A percentile compares a stretch with the other conserved stretches of the same genome.
Conservation (phyloP, 1,140 invertebrate species). For the Euwallacea fornicatus region DNA sequence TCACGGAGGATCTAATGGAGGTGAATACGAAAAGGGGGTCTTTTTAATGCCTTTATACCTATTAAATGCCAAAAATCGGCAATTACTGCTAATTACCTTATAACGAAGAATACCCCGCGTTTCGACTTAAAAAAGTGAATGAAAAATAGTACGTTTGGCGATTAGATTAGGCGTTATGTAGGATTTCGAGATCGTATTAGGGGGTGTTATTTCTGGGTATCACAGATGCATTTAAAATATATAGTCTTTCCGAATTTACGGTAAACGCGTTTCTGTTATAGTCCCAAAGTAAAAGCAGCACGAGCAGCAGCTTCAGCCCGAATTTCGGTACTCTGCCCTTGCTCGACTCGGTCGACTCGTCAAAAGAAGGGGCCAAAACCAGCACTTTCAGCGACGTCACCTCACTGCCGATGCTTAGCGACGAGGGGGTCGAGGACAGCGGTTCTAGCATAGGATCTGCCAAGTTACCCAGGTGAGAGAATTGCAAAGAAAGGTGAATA, state of each 20-base stretch:
- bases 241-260: too few species aligned
- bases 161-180: too few species aligned
- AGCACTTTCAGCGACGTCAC: conserved; percentile 15
- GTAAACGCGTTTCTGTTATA: too few species aligned
- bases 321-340: conserved; percentile 21
- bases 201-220: too few species aligned
- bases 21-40: not conserved
- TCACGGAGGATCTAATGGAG: conserved; percentile 45
- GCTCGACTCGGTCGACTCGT: conserved; percentile 11
- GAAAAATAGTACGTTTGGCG: too few species aligned
- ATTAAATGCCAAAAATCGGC: not conserved
- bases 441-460: conserved; percentile 24
- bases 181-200: too few species aligned
- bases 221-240: too few species aligned
- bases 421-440: conserved; percentile 42
- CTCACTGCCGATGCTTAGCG: conserved; percentile 42
- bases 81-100: too few species aligned
- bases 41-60: not conserved
- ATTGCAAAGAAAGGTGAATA: too few species aligned
- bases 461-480: conserved; percentile 2
- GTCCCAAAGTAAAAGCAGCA: too few species aligned
- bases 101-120: too few species aligned
- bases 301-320: conserved; percentile 13
- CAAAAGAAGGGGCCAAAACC: conserved; percentile 20
- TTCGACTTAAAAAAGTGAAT: too few species aligned